phyloP scores from a whole-genome alignment of 1,140 invertebrate genomes.

The Cydia strobilella region DNA sequence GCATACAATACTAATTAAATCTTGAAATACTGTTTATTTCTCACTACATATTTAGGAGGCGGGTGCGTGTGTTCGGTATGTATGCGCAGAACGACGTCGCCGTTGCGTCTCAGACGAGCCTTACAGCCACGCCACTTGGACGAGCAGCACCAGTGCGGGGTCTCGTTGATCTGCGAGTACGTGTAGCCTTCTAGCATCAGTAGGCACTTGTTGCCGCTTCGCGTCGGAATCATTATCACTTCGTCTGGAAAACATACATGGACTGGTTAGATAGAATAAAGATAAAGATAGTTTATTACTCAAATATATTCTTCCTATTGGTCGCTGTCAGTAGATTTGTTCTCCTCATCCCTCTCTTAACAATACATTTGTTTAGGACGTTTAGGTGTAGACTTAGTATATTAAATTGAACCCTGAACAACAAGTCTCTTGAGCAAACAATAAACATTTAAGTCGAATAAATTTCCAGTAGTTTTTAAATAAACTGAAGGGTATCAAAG shows the following conservation, averaged over 20 bases:
- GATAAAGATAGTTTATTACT: too few species aligned
- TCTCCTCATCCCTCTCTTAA: too few species aligned
- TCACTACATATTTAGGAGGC: slow-evolving; percentile 43
- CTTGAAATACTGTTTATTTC: slow-evolving; percentile 43
- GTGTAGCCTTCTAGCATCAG: slow-evolving; percentile 61
- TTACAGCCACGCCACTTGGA: slow-evolving; percentile 49
- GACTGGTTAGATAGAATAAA: neutral
- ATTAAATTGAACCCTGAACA: too few species aligned
- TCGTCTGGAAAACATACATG: slow-evolving; percentile 12
- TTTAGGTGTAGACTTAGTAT: too few species aligned
- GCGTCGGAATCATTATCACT: slow-evolving; percentile 55
- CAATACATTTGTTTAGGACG: too few species aligned
- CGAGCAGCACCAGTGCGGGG: slow-evolving; percentile 54
- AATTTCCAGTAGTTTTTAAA: too few species aligned
- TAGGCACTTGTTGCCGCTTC: slow-evolving; percentile 55
- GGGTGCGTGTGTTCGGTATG: slow-evolving; percentile 44
- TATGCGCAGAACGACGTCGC: slow-evolving; percentile 37
- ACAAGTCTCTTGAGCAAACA: too few species aligned
- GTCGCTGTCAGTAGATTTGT: too few species aligned
- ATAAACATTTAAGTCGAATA: too few species aligned
- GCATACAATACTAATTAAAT: too few species aligned
- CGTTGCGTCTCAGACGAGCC: slow-evolving; percentile 42
- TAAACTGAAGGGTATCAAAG: too few species aligned
- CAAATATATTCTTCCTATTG: too few species aligned
- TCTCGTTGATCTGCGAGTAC: slow-evolving; percentile 58